Evolutionary conservation across 2,113 vertebrate species (phyloP).

Genomic region (Petaurus breviceps): DNA sequence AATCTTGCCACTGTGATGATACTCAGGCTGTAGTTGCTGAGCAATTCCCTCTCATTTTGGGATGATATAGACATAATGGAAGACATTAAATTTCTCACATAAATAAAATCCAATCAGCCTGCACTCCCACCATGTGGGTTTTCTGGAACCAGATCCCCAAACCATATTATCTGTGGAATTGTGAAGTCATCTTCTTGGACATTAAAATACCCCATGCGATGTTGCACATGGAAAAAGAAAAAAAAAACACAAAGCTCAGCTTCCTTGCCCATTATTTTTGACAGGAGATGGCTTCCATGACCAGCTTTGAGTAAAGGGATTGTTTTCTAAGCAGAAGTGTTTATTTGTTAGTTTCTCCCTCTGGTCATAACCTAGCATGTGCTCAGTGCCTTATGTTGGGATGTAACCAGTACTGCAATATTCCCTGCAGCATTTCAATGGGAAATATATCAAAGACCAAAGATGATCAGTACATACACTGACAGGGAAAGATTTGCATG

Average conservation of each 20-base stretch:
- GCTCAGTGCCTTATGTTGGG: not conserved
- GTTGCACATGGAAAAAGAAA: not conserved
- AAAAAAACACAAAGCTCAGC: not conserved
- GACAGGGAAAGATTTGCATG: not conserved
- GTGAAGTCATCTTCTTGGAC: slow-evolving; percentile 24
- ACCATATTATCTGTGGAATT: not conserved
- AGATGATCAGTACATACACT: not conserved
- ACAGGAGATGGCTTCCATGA: not conserved
- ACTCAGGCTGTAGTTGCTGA: not conserved
- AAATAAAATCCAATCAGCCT: slow-evolving; percentile 29
- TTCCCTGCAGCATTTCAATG: not conserved
- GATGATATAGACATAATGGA: not conserved
- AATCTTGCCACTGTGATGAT: slow-evolving; percentile 22
- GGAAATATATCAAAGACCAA: not conserved
- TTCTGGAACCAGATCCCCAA: slow-evolving; percentile 27
- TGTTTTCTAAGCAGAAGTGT: not conserved
- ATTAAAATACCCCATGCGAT: not conserved
- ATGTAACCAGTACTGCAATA: not conserved
- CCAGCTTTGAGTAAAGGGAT: not conserved
- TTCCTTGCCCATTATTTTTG: not conserved
- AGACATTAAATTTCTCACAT: slow-evolving; percentile 20
- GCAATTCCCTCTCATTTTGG: not conserved
- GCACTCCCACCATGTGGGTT: slow-evolving; percentile 2
- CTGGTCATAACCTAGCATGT: not conserved
- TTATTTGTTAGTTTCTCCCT: not conserved